phyloP scores from a whole-genome alignment of 2,113 vertebrate genomes.

The Cheilinus undulatus region DNA sequence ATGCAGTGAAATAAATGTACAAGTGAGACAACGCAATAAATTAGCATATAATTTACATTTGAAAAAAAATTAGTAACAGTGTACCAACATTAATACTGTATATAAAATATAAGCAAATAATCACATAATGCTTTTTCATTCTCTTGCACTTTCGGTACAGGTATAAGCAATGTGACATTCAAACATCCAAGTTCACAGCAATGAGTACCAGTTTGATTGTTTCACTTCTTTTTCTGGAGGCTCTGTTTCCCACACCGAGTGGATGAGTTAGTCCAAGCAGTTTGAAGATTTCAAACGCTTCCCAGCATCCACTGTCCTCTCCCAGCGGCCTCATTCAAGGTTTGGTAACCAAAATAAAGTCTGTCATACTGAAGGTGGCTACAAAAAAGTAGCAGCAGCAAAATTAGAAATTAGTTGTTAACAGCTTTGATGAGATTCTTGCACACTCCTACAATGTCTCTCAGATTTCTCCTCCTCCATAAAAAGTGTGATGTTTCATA shows the following conservation, averaged over 20 bases:
- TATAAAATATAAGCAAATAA: constrained; percentile 98
- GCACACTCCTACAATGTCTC: constrained; percentile 38
- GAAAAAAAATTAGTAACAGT: constrained; percentile 95
- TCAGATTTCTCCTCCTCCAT: constrained; percentile 41
- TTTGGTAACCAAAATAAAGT: constrained; percentile 59
- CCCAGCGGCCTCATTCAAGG: constrained; percentile 46
- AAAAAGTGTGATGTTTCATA: constrained; percentile 47
- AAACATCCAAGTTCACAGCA: constrained; percentile 87
- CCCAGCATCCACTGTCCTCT: constrained; percentile 41
- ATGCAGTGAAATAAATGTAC: constrained; percentile 93
- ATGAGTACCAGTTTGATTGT: constrained; percentile 79
- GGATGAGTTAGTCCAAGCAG: constrained; percentile 73
- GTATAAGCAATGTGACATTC: constrained; percentile 93
- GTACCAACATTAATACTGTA: constrained; percentile 98
- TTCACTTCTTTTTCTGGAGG: constrained; percentile 58
- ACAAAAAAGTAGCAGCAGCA: constrained; percentile 88
- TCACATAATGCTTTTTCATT: constrained; percentile 88
- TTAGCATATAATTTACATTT: constrained; percentile 99
- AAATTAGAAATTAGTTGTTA: constrained; percentile 76
- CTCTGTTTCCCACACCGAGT: constrained; percentile 66
- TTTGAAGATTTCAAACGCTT: constrained; percentile 57
- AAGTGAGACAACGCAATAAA: constrained; percentile 98
- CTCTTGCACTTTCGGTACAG: constrained; percentile 88
- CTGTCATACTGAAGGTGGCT: constrained; percentile 77
- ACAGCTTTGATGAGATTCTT: constrained; percentile 62